phyloP scores from a whole-genome alignment of 2,888 invertebrate genomes.

The Luperina nickerlii region DNA sequence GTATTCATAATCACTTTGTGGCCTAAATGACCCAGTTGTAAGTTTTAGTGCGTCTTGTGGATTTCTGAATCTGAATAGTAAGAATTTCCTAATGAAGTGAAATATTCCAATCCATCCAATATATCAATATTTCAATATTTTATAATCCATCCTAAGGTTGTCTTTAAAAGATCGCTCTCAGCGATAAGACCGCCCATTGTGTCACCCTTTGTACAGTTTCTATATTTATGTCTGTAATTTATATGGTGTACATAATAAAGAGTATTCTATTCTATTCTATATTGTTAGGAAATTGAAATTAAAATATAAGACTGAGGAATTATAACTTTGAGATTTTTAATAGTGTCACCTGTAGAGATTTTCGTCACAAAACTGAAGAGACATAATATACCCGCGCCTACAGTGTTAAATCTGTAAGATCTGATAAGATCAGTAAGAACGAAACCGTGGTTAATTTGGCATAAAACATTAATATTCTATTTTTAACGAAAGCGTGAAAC shows the following conservation, averaged over 20 bases:
- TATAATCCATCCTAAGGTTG: no score
- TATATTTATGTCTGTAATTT: no score
- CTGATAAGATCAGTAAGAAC: slow-evolving; percentile 43
- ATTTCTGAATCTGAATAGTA: neutral
- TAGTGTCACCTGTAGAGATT: neutral
- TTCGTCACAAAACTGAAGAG: neutral
- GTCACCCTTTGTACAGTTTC: no score
- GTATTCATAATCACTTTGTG: neutral
- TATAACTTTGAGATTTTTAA: neutral
- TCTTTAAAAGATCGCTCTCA: no score
- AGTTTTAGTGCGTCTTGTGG: neutral
- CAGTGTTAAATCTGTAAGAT: slow-evolving; percentile 17
- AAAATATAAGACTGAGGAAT: neutral
- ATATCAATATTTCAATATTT: no score
- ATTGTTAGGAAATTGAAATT: neutral
- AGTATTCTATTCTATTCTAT: no score
- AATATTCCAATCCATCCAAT: no score
- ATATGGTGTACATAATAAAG: no score
- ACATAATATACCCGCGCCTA: neutral
- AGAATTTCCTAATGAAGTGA: neutral
- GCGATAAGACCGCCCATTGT: no score
- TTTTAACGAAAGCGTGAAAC: slow-evolving; percentile 19
- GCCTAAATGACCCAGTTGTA: neutral
- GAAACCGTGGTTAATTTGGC: slow-evolving; percentile 16
- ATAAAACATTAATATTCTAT: slow-evolving; percentile 40